phyloP scores from a whole-genome alignment of 37 sponge, comb jelly and placozoan genomes.

The Cliona cf. orientalis region DNA sequence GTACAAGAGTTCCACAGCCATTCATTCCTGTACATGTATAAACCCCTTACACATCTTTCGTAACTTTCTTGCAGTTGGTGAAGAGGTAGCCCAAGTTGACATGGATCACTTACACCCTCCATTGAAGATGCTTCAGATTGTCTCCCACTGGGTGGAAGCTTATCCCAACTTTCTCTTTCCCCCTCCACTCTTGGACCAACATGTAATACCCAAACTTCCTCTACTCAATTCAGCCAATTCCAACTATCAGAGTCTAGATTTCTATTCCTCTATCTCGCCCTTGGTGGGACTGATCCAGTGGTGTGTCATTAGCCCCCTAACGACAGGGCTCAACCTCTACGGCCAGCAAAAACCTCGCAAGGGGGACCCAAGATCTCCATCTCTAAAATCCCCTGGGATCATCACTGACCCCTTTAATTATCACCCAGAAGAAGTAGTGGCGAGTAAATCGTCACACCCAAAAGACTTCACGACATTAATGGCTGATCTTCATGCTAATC shows the following conservation, averaged over 20 bases:
- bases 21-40: too few species aligned
- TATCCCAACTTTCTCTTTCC: slow-evolving; percentile 42
- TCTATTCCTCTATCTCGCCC: too few species aligned
- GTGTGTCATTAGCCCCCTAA: slow-evolving; percentile 49
- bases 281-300: slow-evolving; percentile 64
- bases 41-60: too few species aligned
- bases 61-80: slow-evolving; percentile 28
- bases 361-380: too few species aligned
- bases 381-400: too few species aligned
- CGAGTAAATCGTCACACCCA: too few species aligned
- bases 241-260: not conserved
- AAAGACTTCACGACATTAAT: slow-evolving; percentile 7
- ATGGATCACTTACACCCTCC: slow-evolving; percentile 39
- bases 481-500: slow-evolving; percentile 47
- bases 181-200: slow-evolving; percentile 3
- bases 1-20: too few species aligned
- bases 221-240: slow-evolving; percentile 9
- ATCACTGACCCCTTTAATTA: too few species aligned
- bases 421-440: too few species aligned
- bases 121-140: slow-evolving; percentile 29
- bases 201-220: slow-evolving; percentile 16
- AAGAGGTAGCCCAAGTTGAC: not conserved
- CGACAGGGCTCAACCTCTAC: not conserved
- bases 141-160: slow-evolving; percentile 57
- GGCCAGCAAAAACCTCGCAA: not conserved